Evolutionary conservation across 2,797 vertebrate species (phyloP).

Genomic region (Miichthys miiuy): DNA sequence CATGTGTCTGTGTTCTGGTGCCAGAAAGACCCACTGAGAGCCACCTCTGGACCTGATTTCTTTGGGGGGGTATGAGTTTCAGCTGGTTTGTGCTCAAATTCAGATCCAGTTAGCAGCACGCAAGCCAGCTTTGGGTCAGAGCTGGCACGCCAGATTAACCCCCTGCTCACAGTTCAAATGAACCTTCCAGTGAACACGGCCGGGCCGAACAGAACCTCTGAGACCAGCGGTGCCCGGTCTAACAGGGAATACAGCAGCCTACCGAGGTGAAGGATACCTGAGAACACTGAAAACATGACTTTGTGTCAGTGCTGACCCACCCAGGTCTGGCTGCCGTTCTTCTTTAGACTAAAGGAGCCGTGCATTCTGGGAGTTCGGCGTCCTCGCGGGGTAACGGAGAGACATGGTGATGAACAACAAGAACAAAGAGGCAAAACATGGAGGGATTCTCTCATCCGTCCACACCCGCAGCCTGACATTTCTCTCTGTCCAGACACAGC

Average conservation of each 20-base stretch:
- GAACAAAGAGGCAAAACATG: slow-evolving; percentile 50
- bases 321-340: no score
- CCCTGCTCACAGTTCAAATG: no score
- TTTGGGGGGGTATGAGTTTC: background rate
- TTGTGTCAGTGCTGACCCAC: no score
- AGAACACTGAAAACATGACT: no score
- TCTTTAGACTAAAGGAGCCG: no score
- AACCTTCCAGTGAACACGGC: no score
- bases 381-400: no score
- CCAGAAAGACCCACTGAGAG: background rate
- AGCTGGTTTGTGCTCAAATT: background rate
- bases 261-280: no score
- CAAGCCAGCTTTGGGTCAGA: background rate
- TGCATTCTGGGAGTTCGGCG: no score
- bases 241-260: no score
- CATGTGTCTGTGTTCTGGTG: background rate
- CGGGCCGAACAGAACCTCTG: no score
- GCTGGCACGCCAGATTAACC: background rate
- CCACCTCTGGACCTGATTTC: background rate
- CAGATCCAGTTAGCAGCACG: background rate
- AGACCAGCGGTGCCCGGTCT: no score
- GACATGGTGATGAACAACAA: background rate
- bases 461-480: slow-evolving; percentile 60
- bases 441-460: slow-evolving; percentile 60
- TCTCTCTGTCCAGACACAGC: slow-evolving; percentile 56